phyloP scores from a whole-genome alignment of 1,140 invertebrate species.

The Trialeurodes vaporariorum region DNA sequence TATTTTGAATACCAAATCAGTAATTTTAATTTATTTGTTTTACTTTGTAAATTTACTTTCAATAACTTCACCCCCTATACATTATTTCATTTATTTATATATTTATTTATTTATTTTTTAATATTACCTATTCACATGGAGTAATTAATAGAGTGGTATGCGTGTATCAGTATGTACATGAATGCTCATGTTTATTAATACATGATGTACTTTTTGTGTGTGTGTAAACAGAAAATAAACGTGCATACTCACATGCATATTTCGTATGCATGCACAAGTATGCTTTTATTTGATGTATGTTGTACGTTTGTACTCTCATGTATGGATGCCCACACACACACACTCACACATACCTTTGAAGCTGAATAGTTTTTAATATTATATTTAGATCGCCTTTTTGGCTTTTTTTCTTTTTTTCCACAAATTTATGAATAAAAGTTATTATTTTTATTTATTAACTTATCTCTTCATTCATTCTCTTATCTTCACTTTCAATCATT shows the following conservation, averaged over 20 bases:
- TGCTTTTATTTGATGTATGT: background rate
- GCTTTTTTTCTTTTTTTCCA: constrained; percentile 1
- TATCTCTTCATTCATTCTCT: no score
- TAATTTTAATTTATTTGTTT: background rate
- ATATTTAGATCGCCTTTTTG: background rate
- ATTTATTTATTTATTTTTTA: background rate
- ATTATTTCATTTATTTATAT: background rate
- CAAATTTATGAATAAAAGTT: constrained; percentile 1
- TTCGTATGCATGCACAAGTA: background rate
- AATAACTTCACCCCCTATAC: background rate
- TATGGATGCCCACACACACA: background rate
- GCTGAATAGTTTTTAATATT: constrained; percentile 1
- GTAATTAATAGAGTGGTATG: background rate
- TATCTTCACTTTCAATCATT: no score
- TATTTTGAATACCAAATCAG: background rate
- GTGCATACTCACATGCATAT: background rate
- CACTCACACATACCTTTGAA: background rate
- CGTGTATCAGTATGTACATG: background rate
- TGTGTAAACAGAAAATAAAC: background rate
- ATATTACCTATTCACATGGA: background rate
- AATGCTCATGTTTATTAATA: background rate
- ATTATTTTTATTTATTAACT: constrained; percentile 1
- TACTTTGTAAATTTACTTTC: background rate
- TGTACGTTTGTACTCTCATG: background rate
- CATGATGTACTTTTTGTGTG: background rate